Evolutionary conservation across 2,113 vertebrate genomes (phyloP).

Genomic region (Coptodon rendalli): DNA sequence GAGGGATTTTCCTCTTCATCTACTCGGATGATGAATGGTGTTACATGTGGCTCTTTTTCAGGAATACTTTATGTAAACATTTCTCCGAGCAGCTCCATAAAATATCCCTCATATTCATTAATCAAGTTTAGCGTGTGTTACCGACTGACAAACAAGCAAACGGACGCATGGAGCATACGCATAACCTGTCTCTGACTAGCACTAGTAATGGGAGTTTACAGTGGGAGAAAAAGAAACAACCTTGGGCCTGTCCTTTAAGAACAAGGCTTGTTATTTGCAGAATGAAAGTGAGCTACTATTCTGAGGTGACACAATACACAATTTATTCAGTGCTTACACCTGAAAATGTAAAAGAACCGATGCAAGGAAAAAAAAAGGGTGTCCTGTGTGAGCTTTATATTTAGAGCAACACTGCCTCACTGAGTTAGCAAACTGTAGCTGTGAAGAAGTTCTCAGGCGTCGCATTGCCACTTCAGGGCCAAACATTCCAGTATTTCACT

Average conservation of each 20-base stretch:
- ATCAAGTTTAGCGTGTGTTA: not conserved
- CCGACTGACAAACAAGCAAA: not conserved
- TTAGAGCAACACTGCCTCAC: constrained; percentile 26
- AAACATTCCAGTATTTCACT: constrained; percentile 10
- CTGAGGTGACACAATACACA: not conserved
- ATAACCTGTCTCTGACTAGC: not conserved
- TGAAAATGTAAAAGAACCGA: not conserved
- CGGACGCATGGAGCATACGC: not conserved
- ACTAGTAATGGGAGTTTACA: not conserved
- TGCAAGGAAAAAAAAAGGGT: not conserved
- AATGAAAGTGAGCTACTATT: not conserved
- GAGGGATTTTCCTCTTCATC: constrained; percentile 1
- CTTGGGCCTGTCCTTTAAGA: not conserved
- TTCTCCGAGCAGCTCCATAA: not conserved
- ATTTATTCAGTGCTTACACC: not conserved
- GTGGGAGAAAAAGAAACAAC: not conserved
- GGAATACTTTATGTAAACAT: not conserved
- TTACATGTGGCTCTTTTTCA: not conserved
- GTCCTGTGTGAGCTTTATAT: not conserved
- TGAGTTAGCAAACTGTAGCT: constrained; percentile 3
- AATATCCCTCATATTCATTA: not conserved
- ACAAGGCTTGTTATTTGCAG: not conserved
- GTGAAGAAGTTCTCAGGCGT: constrained; percentile 13
- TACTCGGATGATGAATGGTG: not conserved
- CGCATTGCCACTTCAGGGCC: constrained; percentile 1